Conservation (phyloP, 2,797 vertebrate species). For the Hapalemur alaotrensis region DNA sequence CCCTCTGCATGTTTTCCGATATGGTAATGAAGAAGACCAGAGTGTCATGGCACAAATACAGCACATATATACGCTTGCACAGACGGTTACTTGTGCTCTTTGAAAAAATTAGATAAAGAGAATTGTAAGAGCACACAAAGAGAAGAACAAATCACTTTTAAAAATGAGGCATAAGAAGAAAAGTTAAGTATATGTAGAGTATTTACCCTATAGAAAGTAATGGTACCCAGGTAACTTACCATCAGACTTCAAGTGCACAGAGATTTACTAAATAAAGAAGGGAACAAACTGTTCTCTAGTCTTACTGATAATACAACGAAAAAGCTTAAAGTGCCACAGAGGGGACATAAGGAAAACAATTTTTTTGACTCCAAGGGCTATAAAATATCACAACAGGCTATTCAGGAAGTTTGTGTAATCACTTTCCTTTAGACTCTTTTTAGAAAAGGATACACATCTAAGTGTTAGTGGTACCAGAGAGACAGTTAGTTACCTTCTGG, state of each 20-base stretch:
- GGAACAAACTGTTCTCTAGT: neutral
- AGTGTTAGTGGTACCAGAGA: neutral
- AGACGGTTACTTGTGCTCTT: neutral
- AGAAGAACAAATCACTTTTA: neutral
- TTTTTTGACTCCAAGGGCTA: conserved; percentile 3
- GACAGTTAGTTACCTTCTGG: neutral
- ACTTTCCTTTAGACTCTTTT: neutral
- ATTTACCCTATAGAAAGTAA: neutral
- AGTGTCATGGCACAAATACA: rapidly evolving
- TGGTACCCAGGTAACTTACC: neutral
- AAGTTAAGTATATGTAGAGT: neutral
- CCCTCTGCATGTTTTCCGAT: neutral
- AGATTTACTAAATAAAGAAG: conserved; percentile 15
- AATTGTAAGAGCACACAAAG: neutral
- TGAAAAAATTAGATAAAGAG: neutral
- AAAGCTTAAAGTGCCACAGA: neutral
- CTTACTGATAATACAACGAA: conserved; percentile 38
- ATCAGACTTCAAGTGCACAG: neutral
- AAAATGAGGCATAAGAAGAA: neutral
- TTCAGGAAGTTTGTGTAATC: neutral
- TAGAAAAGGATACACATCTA: neutral
- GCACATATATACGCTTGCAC: no score
- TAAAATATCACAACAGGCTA: neutral
- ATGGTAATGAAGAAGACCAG: rapidly evolving
- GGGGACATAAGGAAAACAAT: neutral